Evolutionary conservation across 2,113 vertebrate species (phyloP).

Genomic region (Eonycteris spelaea): DNA sequence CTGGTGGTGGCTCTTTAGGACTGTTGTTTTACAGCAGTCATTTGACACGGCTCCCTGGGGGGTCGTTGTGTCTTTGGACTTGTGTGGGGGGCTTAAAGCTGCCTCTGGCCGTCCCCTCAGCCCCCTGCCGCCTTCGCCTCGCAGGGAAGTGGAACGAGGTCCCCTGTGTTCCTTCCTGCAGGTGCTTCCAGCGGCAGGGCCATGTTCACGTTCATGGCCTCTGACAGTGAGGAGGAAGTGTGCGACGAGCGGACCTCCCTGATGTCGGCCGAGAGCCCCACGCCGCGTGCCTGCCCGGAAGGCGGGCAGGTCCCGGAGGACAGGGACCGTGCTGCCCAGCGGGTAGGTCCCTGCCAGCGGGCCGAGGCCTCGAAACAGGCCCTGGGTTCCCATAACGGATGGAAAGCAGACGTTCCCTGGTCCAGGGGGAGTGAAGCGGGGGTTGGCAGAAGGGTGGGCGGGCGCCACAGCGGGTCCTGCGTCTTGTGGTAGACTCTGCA

Average conservation of each 20-base stretch:
- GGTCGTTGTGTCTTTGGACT: neutral
- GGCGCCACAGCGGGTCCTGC: accelerated
- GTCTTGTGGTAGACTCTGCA: neutral
- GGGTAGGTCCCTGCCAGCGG: slow-evolving; percentile 74
- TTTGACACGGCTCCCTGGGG: neutral
- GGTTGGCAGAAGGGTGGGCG: accelerated
- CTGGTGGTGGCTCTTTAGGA: neutral
- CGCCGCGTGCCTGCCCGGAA: slow-evolving; percentile 84
- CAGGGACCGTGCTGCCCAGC: slow-evolving; percentile 67
- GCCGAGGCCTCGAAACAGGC: neutral
- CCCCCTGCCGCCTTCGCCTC: neutral
- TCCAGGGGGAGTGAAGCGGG: too few relatives aligned
- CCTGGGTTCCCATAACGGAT: neutral
- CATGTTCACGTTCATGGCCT: slow-evolving; percentile 90
- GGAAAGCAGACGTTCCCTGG: too few relatives aligned
- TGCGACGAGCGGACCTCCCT: slow-evolving; percentile 94
- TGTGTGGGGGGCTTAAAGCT: neutral
- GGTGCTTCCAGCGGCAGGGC: neutral
- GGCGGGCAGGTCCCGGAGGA: slow-evolving; percentile 71
- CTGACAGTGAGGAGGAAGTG: slow-evolving; percentile 93
- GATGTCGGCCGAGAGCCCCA: slow-evolving; percentile 89
- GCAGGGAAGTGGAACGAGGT: neutral
- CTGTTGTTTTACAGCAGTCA: neutral
- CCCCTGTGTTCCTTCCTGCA: slow-evolving; percentile 30
- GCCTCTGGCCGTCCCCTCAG: accelerated